Percentiles rank a stretch among this genome's conserved stretches.
These are phyloP conservation scores for Loriculus beryllinus DNA, from an alignment of 2,797 vertebrate species.

Conservation along the genomic window DNA sequence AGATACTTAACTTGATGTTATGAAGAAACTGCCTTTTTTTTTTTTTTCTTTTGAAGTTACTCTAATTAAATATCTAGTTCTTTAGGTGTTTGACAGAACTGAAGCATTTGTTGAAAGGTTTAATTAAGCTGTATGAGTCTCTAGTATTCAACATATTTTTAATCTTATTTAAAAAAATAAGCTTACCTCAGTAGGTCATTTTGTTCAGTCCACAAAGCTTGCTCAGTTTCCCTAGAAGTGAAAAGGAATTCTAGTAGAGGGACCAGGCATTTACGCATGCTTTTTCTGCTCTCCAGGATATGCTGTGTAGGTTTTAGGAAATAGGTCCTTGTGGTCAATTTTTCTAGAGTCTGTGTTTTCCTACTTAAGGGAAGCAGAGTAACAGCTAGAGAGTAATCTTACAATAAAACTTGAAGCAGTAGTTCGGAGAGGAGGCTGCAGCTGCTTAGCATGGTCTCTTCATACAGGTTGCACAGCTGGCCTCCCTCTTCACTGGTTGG, in stretches of 20 bases:
- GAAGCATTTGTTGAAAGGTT: not conserved
- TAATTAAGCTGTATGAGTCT: not conserved
- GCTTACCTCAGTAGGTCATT: not conserved
- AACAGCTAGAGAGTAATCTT: not conserved
- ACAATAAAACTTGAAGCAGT: not conserved
- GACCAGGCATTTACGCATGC: rapidly evolving
- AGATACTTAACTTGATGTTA: not conserved
- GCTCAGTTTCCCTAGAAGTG: not conserved
- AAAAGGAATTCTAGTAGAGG: not conserved
- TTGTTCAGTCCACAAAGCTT: not conserved
- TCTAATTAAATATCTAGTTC: not conserved
- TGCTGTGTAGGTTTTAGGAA: not conserved
- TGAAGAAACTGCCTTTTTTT: not conserved
- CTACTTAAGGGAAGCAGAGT: not conserved
- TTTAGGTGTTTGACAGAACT: not conserved
- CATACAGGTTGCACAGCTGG: not conserved
- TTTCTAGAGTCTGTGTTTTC: not conserved
- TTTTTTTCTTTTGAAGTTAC: not conserved
- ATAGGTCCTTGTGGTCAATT: not conserved
- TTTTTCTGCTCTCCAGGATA: not conserved
- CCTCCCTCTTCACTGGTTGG: rapidly evolving
- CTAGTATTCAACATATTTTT: not conserved
- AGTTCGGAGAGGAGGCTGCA: not conserved
- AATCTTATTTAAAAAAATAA: not conserved
- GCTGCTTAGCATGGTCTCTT: not conserved